Evolutionary conservation across 2,113 vertebrate species (phyloP), one percentile per base, ranked within the genome.

Genomic region (Mixornis gularis): DNA sequence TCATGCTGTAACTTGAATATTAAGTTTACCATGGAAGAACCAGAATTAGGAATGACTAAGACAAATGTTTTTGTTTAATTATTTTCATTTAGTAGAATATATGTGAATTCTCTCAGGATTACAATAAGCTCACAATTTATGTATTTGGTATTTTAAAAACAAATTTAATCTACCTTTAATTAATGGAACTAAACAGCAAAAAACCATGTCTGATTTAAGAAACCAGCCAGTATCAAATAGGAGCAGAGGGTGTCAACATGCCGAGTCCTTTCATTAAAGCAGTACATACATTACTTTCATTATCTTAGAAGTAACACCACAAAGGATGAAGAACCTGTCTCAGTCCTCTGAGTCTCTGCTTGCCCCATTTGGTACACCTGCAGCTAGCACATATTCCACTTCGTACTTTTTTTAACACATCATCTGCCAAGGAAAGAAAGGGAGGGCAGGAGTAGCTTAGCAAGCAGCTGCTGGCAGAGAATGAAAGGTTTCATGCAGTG

Each of bases 381-480:
- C 81, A 91, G 83, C 88, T 94, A 79, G 73, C 95, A 83, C 38
- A 16, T 76, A 91, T 85, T 89, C 92, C 74, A 88, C 77, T 90
- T 56, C 87, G 95, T 91, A 71, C 72, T 93, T 97, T 96, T 68
- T 97, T 95, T 95, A 97, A 96, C 93, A 96, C 83, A 93, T 96
- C 95, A 80, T 96, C 95, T 97, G 93, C 87, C 92, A 95, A 73
- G 72, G 88, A 91, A 69, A 93, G 72, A 69, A 95, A 52, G 15
- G 41, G 77, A 84, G 66, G 34, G 62, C 44, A 79, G 44, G 72
- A 82, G 86, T 65, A 95, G 89, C 86, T 94, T 85, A 93, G 87
- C 92, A 93, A 96, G 92, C 95, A 96, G 95, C 96, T 97, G 92
- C 91, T 97, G n/a, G 48, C 86, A 95, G 92, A 92, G 95, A 97